These are phyloP conservation scores for Capitulum mitella DNA, from an alignment of 2,888 invertebrate genomes.

Conservation along the genomic window DNA sequence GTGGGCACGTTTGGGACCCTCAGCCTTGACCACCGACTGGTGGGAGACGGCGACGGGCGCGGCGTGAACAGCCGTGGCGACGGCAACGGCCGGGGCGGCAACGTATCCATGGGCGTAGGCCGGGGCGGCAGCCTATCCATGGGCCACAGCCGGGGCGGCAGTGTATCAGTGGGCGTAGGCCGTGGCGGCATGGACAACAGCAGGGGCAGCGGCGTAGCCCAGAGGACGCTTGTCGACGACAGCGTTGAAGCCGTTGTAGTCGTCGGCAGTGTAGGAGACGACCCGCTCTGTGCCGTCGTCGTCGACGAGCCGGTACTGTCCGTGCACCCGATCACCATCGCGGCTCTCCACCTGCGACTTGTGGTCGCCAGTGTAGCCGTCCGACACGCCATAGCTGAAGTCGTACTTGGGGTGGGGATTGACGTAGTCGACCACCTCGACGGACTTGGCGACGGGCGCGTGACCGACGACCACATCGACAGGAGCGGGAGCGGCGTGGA, in stretches of 20 bases:
- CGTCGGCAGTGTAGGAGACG: too few species aligned
- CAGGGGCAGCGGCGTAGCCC: too few species aligned
- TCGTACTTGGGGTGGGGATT: too few species aligned
- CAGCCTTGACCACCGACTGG: constrained; percentile 9
- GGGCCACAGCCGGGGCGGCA: constrained; percentile 24
- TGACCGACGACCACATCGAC: constrained; percentile 13
- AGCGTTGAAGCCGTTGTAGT: too few species aligned
- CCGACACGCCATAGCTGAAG: too few species aligned
- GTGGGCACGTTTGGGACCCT: background rate
- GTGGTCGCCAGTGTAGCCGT: too few species aligned
- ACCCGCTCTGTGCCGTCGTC: constrained; percentile 29
- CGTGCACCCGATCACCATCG: too few species aligned
- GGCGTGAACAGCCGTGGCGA: background rate
- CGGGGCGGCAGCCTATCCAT: constrained; percentile 18
- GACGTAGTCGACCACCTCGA: background rate
- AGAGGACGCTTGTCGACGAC: constrained; percentile 36
- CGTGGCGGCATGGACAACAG: too few species aligned
- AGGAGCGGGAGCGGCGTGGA: constrained; percentile 29
- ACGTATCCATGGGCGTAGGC: background rate
- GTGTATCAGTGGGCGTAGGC: too few species aligned
- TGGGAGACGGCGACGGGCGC: background rate
- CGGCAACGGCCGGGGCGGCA: constrained; percentile 21
- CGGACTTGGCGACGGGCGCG: background rate
- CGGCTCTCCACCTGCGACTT: too few species aligned
- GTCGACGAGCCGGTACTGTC: constrained; percentile 27